These are phyloP conservation scores for Pachyseris speciosa DNA, from an alignment of 64 coral and sea anemone species.

Conservation along the genomic window DNA sequence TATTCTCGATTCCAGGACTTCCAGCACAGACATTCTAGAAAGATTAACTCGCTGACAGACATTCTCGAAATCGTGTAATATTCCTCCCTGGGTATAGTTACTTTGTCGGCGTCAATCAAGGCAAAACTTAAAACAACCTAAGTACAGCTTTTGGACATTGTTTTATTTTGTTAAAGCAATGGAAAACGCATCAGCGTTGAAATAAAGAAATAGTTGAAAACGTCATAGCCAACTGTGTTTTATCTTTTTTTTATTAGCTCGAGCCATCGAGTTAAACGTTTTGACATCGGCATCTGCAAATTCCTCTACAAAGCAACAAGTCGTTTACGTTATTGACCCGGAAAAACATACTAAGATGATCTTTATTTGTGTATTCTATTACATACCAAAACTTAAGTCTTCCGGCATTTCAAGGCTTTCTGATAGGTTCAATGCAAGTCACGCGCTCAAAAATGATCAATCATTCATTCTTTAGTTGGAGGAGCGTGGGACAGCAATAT, in stretches of 20 bases:
- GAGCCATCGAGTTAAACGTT: slow-evolving; percentile 11
- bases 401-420: not conserved
- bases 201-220: too few relatives aligned
- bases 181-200: too few relatives aligned
- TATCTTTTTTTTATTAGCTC: too few relatives aligned
- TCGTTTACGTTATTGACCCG: slow-evolving; percentile 45
- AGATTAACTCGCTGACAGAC: too few relatives aligned
- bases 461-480: slow-evolving; percentile 33
- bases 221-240: too few relatives aligned
- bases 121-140: not conserved
- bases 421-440: slow-evolving; percentile 15
- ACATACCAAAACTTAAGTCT: slow-evolving; percentile 35
- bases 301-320: slow-evolving; percentile 8
- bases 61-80: too few relatives aligned
- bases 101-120: not conserved
- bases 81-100: too few relatives aligned
- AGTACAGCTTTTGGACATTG: not conserved
- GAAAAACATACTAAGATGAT: not conserved
- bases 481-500: not conserved
- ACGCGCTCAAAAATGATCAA: slow-evolving; percentile 32
- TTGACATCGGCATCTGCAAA: slow-evolving; percentile 15
- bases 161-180: too few relatives aligned
- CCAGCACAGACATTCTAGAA: too few relatives aligned
- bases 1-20: too few relatives aligned
- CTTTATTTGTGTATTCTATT: slow-evolving; percentile 22